Percentiles rank a stretch among this genome's conserved stretches.
These are phyloP conservation scores for Drosophila fungiperda DNA, from an alignment of 2,888 invertebrate species.

Conservation along the genomic window DNA sequence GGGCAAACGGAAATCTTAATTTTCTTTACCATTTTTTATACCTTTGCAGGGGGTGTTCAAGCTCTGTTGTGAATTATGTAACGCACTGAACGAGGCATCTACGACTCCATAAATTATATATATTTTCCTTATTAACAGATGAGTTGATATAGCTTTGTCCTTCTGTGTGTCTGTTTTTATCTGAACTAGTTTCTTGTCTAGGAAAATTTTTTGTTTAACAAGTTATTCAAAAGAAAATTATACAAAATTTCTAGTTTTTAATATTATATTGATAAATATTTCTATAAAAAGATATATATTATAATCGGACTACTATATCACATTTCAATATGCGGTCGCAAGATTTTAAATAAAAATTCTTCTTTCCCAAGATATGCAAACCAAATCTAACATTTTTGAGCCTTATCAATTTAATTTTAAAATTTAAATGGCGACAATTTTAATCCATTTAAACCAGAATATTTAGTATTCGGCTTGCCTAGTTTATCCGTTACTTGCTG, in stretches of 20 bases:
- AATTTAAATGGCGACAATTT: background rate
- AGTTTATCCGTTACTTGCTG: background rate
- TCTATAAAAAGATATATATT: background rate
- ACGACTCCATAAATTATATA: background rate
- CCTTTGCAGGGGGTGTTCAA: background rate
- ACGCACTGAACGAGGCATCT: background rate
- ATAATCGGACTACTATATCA: background rate
- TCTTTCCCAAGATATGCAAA: background rate
- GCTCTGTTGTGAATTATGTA: background rate
- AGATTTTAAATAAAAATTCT: background rate
- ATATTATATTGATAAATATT: background rate
- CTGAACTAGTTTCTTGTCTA: background rate
- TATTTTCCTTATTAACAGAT: background rate
- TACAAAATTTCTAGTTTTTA: background rate
- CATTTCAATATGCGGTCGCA: background rate
- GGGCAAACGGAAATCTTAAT: constrained; percentile 74
- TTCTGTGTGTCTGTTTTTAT: constrained; percentile 21
- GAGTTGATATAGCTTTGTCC: background rate
- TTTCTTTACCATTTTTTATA: constrained; percentile 35
- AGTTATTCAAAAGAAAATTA: background rate
- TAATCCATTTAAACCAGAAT: background rate
- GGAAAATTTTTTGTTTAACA: background rate
- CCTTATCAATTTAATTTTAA: background rate
- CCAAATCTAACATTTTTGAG: background rate
- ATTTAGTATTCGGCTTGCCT: background rate